Evolutionary conservation across 2,888 invertebrate species (phyloP).

Genomic region (Pteria penguin): DNA sequence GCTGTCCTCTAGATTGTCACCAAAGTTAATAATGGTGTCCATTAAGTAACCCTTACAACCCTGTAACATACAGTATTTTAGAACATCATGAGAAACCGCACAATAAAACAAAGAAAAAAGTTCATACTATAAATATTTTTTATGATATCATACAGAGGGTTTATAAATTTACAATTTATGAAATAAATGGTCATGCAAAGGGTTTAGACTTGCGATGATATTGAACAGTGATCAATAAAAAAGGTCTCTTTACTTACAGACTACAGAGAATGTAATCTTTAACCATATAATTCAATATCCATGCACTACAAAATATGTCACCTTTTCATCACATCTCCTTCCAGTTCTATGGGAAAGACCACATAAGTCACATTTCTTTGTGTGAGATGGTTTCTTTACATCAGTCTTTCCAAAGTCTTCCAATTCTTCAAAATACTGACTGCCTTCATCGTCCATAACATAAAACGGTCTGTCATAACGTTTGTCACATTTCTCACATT

Average conservation of each 20-base stretch:
- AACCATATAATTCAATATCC: no score
- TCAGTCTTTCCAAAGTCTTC: conserved; percentile 65
- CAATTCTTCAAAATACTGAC: conserved; percentile 72
- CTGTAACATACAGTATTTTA: no score
- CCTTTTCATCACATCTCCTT: conserved; percentile 68
- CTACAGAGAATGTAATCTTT: no score
- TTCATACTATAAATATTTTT: no score
- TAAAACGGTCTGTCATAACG: conserved; percentile 65
- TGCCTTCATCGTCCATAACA: conserved; percentile 69
- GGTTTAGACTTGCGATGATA: no score
- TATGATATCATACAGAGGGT: no score
- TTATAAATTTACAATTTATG: no score
- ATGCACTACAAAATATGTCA: conserved; percentile 37
- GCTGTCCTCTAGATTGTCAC: conserved; percentile 71
- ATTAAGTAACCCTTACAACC: conserved; percentile 68
- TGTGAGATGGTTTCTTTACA: conserved; percentile 64
- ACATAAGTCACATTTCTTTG: conserved; percentile 66
- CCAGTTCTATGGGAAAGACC: conserved; percentile 72
- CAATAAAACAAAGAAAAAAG: no score
- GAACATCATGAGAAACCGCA: no score
- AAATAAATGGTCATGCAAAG: no score
- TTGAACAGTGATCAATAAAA: no score
- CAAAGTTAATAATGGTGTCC: conserved; percentile 77
- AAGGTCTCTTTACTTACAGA: no score
- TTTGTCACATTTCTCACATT: conserved; percentile 66